Percentiles rank a stretch among this genome's conserved stretches.
Conservation (phyloP, 2,113 vertebrate genomes). For the Cryptomyrus ogoouensis region DNA sequence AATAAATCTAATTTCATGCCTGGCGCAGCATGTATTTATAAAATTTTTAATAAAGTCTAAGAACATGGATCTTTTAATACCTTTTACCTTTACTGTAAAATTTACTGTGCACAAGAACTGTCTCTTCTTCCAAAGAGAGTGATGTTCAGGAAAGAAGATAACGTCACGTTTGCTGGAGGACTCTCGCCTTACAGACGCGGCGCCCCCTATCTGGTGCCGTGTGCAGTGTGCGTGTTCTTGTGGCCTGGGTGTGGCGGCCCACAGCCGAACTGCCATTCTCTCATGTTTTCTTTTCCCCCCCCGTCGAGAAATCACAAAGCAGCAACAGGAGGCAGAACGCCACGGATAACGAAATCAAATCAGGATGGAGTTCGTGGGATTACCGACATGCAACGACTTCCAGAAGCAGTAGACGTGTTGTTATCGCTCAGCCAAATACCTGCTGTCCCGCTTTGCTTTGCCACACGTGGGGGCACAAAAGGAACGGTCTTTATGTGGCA, state of each 20-base stretch:
- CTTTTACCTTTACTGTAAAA: background rate
- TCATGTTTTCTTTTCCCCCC: background rate
- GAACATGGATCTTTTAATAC: background rate
- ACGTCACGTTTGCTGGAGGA: background rate
- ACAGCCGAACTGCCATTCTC: slow-evolving; percentile 34
- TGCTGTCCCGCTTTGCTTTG: slow-evolving; percentile 62
- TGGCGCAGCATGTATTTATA: background rate
- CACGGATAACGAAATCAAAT: slow-evolving; percentile 47
- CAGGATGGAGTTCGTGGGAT: slow-evolving; percentile 57
- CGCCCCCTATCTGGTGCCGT: background rate
- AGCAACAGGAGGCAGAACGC: slow-evolving; percentile 75
- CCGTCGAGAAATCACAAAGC: slow-evolving; percentile 79
- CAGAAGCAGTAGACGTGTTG: slow-evolving; percentile 65
- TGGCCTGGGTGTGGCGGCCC: slow-evolving; percentile 58
- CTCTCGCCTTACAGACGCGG: background rate
- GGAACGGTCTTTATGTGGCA: slow-evolving; percentile 69
- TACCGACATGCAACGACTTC: slow-evolving; percentile 79
- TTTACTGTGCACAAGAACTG: background rate
- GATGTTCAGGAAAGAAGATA: background rate
- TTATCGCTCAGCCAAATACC: slow-evolving; percentile 74
- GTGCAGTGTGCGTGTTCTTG: slow-evolving; percentile 54
- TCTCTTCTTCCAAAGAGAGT: background rate
- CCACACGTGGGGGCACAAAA: slow-evolving; percentile 66
- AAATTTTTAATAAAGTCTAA: background rate
- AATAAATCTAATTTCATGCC: background rate